Percentiles rank a stretch among this genome's conserved stretches.
Evolutionary conservation across 2,797 vertebrate genomes (phyloP).

Genomic region (Girardinus metallicus): DNA sequence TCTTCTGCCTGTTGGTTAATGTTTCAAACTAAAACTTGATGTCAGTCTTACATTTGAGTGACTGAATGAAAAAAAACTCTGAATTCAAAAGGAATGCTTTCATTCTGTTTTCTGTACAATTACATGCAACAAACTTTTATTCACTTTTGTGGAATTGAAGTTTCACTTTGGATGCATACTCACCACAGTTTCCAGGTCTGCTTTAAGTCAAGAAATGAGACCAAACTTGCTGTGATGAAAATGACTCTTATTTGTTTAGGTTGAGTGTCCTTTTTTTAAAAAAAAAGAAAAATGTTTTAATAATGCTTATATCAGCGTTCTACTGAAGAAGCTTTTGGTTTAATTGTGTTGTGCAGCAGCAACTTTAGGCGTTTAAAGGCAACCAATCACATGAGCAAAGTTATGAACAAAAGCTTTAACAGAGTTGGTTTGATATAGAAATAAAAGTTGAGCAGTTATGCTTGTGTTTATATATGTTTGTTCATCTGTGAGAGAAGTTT

Average conservation of each 20-base stretch:
- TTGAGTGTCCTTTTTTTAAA: background rate
- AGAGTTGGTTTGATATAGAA: background rate
- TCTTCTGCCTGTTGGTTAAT: conserved; percentile 59
- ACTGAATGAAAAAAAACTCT: conserved; percentile 24
- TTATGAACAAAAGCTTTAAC: background rate
- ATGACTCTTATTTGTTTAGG: conserved; percentile 1
- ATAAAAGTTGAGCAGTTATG: background rate
- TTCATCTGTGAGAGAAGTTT: background rate
- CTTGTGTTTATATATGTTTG: background rate
- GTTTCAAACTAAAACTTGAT: conserved; percentile 39
- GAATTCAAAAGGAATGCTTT: conserved; percentile 27
- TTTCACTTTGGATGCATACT: conserved; percentile 1
- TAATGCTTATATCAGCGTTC: background rate
- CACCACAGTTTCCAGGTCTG: conserved; percentile 9
- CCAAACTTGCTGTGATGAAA: conserved; percentile 50
- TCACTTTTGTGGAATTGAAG: background rate
- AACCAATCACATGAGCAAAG: background rate
- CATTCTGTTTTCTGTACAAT: conserved; percentile 18
- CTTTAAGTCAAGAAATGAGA: conserved; percentile 44
- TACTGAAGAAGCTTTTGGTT: background rate
- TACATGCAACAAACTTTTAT: background rate
- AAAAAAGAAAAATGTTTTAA: background rate
- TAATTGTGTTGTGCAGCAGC: background rate
- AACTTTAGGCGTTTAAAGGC: background rate
- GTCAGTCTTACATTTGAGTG: conserved; percentile 38